Percentiles rank a stretch among this genome's conserved stretches.
Evolutionary conservation across 2,888 invertebrate species (phyloP).

Genomic region (Acanthosoma haemorrhoidale): DNA sequence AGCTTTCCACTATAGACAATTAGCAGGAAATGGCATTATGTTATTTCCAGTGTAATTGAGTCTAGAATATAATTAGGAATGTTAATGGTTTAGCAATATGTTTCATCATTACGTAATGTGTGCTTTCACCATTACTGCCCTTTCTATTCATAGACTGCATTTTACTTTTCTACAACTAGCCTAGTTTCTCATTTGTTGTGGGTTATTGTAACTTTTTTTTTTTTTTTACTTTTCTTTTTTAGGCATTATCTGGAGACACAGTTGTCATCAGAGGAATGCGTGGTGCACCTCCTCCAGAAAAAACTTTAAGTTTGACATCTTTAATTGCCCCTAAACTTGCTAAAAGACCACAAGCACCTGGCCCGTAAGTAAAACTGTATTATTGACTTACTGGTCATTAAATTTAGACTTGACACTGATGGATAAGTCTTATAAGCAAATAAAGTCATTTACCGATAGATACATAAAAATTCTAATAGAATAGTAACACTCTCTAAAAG

Average conservation of each 20-base stretch:
- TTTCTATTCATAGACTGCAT: not conserved
- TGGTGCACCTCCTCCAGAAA: slow-evolving; percentile 86
- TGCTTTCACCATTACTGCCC: slow-evolving; percentile 7
- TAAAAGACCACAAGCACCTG: slow-evolving; percentile 54
- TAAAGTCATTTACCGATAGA: too few species aligned
- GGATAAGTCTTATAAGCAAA: too few species aligned
- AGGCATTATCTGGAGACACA: slow-evolving; percentile 96
- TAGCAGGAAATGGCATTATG: not conserved
- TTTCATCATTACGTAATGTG: not conserved
- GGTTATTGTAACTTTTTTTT: not conserved
- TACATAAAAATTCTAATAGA: too few species aligned
- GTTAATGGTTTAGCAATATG: not conserved
- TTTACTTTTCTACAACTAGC: not conserved
- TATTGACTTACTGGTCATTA: too few species aligned
- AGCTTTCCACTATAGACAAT: not conserved
- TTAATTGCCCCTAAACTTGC: slow-evolving; percentile 89
- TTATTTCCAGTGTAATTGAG: too few species aligned
- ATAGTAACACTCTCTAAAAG: too few species aligned
- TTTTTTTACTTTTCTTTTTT: slow-evolving; percentile 11
- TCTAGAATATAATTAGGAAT: not conserved
- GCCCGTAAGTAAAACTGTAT: slow-evolving; percentile 35
- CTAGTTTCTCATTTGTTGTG: not conserved
- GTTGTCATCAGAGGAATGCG: slow-evolving; percentile 82
- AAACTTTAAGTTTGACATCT: slow-evolving; percentile 83
- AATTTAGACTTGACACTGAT: too few species aligned